A percentile compares a stretch with the other conserved stretches of the same genome.
These are phyloP conservation scores for Grapholita molesta DNA, from an alignment of 1,140 invertebrate genomes.

Conservation along the genomic window DNA sequence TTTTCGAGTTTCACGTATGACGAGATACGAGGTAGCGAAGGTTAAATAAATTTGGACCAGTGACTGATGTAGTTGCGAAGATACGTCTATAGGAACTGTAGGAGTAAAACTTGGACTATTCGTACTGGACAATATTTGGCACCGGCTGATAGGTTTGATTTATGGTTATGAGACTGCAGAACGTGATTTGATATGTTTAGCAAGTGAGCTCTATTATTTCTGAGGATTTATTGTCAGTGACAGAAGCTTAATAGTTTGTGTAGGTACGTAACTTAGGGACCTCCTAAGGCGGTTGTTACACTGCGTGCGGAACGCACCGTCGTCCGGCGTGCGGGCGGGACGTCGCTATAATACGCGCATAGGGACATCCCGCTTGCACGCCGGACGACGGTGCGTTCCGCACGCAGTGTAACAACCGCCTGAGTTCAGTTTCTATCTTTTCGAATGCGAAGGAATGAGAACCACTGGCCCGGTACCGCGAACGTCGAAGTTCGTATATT, in stretches of 20 bases:
- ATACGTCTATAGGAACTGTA: neutral
- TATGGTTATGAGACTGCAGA: neutral
- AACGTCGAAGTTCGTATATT: too few relatives aligned
- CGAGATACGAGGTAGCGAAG: neutral
- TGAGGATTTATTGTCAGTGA: neutral
- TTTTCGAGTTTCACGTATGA: neutral
- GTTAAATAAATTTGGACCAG: neutral
- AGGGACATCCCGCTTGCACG: too few relatives aligned
- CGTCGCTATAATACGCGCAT: too few relatives aligned
- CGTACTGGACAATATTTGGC: conserved; percentile 7
- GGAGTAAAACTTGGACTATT: conserved; percentile 1
- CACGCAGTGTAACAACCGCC: too few relatives aligned
- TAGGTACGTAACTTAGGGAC: too few relatives aligned
- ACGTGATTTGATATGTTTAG: neutral
- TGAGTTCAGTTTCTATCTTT: too few relatives aligned
- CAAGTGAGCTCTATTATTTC: neutral
- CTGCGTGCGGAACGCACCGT: too few relatives aligned
- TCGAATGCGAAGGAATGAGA: too few relatives aligned
- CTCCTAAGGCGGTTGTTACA: too few relatives aligned
- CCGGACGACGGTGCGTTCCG: too few relatives aligned
- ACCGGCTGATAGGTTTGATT: neutral
- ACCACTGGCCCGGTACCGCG: too few relatives aligned
- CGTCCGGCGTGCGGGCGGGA: too few relatives aligned
- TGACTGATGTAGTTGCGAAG: conserved; percentile 5
- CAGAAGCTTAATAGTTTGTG: neutral